These are phyloP conservation scores for Oscheius sp. DNA, from an alignment of 2,888 invertebrate species.

Conservation along the genomic window DNA sequence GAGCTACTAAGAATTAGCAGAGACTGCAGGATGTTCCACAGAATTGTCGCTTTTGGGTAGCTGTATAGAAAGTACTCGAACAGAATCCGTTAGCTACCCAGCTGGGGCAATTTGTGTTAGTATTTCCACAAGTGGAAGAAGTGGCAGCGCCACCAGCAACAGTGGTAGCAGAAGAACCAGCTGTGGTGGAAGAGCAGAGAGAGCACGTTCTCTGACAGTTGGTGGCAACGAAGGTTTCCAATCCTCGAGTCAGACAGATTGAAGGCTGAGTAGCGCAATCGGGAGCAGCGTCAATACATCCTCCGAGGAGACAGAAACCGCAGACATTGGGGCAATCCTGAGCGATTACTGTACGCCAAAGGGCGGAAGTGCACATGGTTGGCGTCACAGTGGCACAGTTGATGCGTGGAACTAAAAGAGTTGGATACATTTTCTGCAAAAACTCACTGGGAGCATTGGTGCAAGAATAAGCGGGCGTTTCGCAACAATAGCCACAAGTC, in stretches of 20 bases:
- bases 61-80: constrained; percentile 17
- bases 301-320: constrained; percentile 11
- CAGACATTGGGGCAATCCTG: constrained; percentile 3
- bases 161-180: no score
- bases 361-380: neutral
- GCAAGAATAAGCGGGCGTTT: neutral
- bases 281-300: constrained; percentile 18
- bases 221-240: neutral
- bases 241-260: neutral
- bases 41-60: neutral
- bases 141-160: no score
- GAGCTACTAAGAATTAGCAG: neutral
- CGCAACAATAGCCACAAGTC: neutral
- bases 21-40: neutral
- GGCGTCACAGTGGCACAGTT: neutral
- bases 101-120: neutral
- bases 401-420: neutral
- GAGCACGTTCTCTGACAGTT: neutral
- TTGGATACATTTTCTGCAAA: no score
- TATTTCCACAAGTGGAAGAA: constrained; percentile 9
- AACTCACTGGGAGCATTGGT: neutral
- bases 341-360: neutral
- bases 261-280: constrained; percentile 1
- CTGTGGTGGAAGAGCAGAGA: neutral
- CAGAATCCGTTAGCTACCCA: constrained; percentile 28